A percentile compares a stretch with the other conserved stretches of the same genome.
phyloP scores from a whole-genome alignment of 2,888 invertebrate genomes.

The Eilema griseolum region DNA sequence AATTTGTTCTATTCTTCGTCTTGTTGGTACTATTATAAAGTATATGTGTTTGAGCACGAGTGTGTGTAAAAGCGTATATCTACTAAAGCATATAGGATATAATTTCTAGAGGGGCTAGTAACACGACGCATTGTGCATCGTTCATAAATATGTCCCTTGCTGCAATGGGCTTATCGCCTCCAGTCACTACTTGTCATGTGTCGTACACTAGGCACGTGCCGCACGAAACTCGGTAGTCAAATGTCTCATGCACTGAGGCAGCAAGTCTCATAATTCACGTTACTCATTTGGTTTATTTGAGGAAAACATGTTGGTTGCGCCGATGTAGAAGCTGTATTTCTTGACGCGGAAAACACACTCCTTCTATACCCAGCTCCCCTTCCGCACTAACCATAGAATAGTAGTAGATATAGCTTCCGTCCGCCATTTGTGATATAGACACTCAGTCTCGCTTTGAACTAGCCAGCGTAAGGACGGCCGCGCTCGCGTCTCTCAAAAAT shows the following conservation, averaged over 20 bases:
- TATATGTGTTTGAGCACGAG: not conserved
- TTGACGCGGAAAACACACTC: too few species aligned
- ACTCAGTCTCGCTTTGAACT: too few species aligned
- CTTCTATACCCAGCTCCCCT: too few species aligned
- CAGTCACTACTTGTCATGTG: not conserved
- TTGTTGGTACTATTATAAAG: too few species aligned
- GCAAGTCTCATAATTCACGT: not conserved
- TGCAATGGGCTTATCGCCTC: not conserved
- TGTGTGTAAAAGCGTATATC: not conserved
- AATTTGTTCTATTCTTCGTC: not conserved
- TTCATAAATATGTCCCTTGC: not conserved
- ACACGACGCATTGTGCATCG: not conserved
- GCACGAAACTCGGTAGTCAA: slow-evolving; percentile 4
- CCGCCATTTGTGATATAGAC: too few species aligned
- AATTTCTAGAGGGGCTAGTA: not conserved
- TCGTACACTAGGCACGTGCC: not conserved
- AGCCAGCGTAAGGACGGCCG: too few species aligned
- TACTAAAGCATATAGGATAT: not conserved
- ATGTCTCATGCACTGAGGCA: not conserved
- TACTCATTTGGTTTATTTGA: not conserved
- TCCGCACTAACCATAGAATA: too few species aligned
- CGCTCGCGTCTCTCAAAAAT: too few species aligned
- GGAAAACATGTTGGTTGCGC: too few species aligned
- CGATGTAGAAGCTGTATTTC: too few species aligned
- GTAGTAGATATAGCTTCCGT: too few species aligned